Evolutionary conservation across 2,113 vertebrate species (phyloP), one percentile per base, ranked within the genome.

Genomic region (Malurus cyaneus): DNA sequence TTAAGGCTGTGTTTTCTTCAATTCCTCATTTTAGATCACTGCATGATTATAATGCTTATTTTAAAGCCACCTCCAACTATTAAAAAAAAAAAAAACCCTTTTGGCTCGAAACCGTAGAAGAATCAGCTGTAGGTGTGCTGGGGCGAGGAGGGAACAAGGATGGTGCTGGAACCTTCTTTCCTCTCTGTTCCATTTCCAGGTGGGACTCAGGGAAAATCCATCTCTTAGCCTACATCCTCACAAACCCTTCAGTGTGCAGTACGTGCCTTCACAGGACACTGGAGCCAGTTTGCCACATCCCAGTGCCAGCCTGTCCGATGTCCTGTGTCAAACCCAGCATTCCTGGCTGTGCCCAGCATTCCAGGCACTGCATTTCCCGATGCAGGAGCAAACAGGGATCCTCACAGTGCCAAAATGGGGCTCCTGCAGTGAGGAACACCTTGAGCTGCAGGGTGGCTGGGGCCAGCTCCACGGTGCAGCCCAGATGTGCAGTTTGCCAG

Each of bases 351-450:
- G 42, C 7, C 5, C 39, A 28, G 66, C 52, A 15, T 5, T 18
- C 28, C 60, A 11, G 41, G 25, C 19, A 19, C 15, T 0, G 17
- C 34, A 36, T 19, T 70, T 50, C 70, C 70, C 2, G 0, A 1
- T 0, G 24, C 31, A 50, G 2, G 5, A 64, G 71, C 50, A 61
- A 61, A 41, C 0, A 2, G 17, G 29, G 44, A 39, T 23, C 8
- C 6, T 0, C 0, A 2, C 4, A 11, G 8, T 1, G 9, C n/a
- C 36, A 32, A 34, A 91, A 53, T 2, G 18, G 14, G 23, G 41
- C 18, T 83, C 52, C 26, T 11, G 8, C 2, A 53, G 8, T 2
- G 18, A 42, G 32, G 61, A 24, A 18, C 29, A 3, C 1, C 7
- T 6, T 9, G 3, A 5, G 26, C 9, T 3, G 21, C 23, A 7